These are phyloP conservation scores for Drosophila mimica DNA, from an alignment of 2,888 invertebrate genomes.

Conservation along the genomic window DNA sequence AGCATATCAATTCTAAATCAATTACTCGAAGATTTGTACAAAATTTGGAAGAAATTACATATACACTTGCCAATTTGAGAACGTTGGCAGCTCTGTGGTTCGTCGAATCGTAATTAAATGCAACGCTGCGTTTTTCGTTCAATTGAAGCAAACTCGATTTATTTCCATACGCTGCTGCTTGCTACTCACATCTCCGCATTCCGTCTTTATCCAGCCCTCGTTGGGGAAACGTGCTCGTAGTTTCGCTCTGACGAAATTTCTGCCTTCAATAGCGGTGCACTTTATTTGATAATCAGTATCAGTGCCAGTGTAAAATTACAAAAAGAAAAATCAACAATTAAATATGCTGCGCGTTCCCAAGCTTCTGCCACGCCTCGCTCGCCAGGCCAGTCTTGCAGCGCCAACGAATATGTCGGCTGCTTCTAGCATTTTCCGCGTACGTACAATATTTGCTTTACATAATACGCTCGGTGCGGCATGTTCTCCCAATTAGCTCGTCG, in stretches of 20 bases:
- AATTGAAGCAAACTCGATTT: slow-evolving; percentile 16
- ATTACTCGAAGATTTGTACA: slow-evolving; percentile 19
- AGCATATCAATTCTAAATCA: slow-evolving; percentile 38
- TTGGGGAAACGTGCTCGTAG: slow-evolving; percentile 72
- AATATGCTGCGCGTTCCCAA: slow-evolving; percentile 82
- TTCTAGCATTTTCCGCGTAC: slow-evolving; percentile 84
- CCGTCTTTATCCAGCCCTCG: slow-evolving; percentile 57
- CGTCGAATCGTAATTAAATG: slow-evolving; percentile 4
- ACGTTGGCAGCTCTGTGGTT: slow-evolving; percentile 41
- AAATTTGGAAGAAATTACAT: slow-evolving; percentile 25
- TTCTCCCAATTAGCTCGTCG: slow-evolving; percentile 15
- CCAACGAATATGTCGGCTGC: slow-evolving; percentile 64
- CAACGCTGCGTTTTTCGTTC: slow-evolving; percentile 47
- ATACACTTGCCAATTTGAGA: slow-evolving; percentile 12
- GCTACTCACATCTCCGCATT: slow-evolving; percentile 19
- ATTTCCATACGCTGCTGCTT: slow-evolving; percentile 2
- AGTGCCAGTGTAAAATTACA: slow-evolving; percentile 39
- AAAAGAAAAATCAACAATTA: slow-evolving; percentile 25
- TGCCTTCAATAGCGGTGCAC: slow-evolving; percentile 47
- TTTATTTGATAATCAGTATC: slow-evolving; percentile 43
- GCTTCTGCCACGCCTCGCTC: slow-evolving; percentile 77
- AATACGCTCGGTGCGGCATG: slow-evolving; percentile 58
- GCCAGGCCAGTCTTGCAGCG: slow-evolving; percentile 65
- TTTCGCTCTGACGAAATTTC: slow-evolving; percentile 74
- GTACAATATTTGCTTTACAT: slow-evolving; percentile 72